These are phyloP conservation scores for Poeciliopsis turrubarensis DNA, from an alignment of 2,113 vertebrate genomes.

Conservation along the genomic window DNA sequence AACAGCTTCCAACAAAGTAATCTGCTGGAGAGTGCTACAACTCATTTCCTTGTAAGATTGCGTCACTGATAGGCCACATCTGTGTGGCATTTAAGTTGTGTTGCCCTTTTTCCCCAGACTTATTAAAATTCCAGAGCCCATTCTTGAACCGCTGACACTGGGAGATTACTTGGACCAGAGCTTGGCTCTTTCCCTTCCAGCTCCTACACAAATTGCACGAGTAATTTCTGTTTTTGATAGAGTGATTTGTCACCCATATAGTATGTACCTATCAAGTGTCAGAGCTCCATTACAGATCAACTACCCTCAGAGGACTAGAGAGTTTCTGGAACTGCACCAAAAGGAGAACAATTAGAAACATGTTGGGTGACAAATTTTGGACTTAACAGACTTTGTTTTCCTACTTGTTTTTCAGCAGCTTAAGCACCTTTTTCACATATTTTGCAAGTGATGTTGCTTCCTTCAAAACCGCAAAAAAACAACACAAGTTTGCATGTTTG, in stretches of 20 bases:
- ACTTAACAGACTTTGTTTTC: not conserved
- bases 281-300: not conserved
- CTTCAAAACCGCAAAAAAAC: conserved; percentile 44
- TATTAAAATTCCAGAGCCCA: conserved; percentile 70
- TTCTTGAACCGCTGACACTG: conserved; percentile 54
- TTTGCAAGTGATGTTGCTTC: conserved; percentile 59
- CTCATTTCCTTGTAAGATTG: conserved; percentile 52
- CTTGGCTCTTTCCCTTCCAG: conserved; percentile 25
- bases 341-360: conserved; percentile 26
- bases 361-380: not conserved
- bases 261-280: conserved; percentile 38
- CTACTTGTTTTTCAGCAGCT: conserved; percentile 31
- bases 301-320: conserved; percentile 25
- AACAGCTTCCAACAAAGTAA: conserved; percentile 20
- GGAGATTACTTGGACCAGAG: conserved; percentile 61
- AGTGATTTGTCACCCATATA: conserved; percentile 35
- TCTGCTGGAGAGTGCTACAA: conserved; percentile 14
- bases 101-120: conserved; percentile 41
- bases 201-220: conserved; percentile 33
- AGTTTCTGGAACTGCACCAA: conserved; percentile 4
- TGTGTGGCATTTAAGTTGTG: conserved; percentile 66
- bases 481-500: conserved; percentile 34
- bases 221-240: conserved; percentile 41
- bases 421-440: conserved; percentile 50
- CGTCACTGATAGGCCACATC: conserved; percentile 60